phyloP scores from a whole-genome alignment of 92 coral and sea anemone species.

The Siderastrea radians region DNA sequence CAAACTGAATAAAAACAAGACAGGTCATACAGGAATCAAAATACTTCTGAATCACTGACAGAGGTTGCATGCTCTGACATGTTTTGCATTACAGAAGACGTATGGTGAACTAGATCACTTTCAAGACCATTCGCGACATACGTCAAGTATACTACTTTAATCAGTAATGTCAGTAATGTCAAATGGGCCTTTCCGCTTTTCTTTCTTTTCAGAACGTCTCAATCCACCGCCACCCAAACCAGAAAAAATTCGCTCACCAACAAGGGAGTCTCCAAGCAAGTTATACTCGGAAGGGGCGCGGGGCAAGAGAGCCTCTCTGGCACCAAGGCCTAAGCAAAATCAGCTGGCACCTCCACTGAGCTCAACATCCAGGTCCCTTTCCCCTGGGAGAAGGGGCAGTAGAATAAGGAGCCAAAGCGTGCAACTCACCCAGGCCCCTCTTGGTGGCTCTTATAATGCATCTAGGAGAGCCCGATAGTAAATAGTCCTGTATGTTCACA shows the following conservation, averaged over 20 bases:
- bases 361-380: conserved; percentile 24
- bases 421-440: conserved; percentile 79
- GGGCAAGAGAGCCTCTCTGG: conserved; percentile 83
- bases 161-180: no score
- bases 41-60: no score
- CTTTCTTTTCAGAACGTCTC: conserved; percentile 65
- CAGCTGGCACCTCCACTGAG: conserved; percentile 48
- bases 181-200: no score
- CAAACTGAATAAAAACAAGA: no score
- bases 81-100: no score
- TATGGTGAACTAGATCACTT: no score
- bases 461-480: conserved; percentile 25
- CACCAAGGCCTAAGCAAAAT: conserved; percentile 70
- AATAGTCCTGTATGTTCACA: no score
- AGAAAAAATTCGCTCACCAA: conserved; percentile 54
- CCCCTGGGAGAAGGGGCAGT: conserved; percentile 80
- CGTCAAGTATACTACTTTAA: no score
- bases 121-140: no score
- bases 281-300: conserved; percentile 73
- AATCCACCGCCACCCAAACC: conserved; percentile 90
- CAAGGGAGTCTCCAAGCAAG: conserved; percentile 64
- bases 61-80: no score
- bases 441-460: conserved; percentile 7
- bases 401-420: conserved; percentile 93
- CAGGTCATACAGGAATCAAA: no score